phyloP scores from a whole-genome alignment of 2,113 vertebrate genomes.

The Perccottus glenii region DNA sequence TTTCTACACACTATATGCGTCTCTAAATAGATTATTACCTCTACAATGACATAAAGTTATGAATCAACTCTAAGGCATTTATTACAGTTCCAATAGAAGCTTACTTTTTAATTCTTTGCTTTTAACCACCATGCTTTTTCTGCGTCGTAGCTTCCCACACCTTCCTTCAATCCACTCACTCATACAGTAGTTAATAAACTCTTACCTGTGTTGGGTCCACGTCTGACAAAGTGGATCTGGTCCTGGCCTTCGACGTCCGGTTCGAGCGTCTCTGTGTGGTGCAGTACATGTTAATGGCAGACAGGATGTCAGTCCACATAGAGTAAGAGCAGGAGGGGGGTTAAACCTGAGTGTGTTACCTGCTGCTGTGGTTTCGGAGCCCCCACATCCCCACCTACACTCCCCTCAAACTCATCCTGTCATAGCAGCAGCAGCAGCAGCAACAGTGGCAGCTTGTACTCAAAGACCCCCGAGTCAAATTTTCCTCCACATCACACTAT shows the following conservation, averaged over 20 bases:
- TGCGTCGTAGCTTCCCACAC: background rate
- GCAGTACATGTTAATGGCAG: slow-evolving; percentile 39
- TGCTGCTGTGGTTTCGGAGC: slow-evolving; percentile 78
- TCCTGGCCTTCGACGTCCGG: slow-evolving; percentile 12
- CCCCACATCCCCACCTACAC: slow-evolving; percentile 76
- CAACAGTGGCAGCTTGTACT: slow-evolving; percentile 55
- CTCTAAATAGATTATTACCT: too few relatives aligned
- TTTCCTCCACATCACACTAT: slow-evolving; percentile 64
- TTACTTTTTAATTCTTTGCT: too few relatives aligned
- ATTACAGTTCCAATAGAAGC: too few relatives aligned
- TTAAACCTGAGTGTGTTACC: slow-evolving; percentile 55
- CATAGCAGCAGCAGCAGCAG: slow-evolving; percentile 47
- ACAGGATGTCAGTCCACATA: slow-evolving; percentile 80
- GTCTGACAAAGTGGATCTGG: background rate
- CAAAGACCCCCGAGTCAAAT: slow-evolving; percentile 60
- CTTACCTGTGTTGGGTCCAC: background rate
- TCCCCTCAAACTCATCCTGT: slow-evolving; percentile 69
- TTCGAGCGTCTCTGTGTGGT: slow-evolving; percentile 22
- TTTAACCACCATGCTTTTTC: background rate
- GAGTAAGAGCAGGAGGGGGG: slow-evolving; percentile 25
- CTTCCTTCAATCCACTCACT: background rate
- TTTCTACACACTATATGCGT: too few relatives aligned
- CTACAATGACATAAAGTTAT: too few relatives aligned
- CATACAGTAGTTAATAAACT: background rate
- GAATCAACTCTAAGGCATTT: too few relatives aligned